These are phyloP conservation scores for Phalacrocorax carbo DNA, from an alignment of 2,113 vertebrate species.

Conservation along the genomic window DNA sequence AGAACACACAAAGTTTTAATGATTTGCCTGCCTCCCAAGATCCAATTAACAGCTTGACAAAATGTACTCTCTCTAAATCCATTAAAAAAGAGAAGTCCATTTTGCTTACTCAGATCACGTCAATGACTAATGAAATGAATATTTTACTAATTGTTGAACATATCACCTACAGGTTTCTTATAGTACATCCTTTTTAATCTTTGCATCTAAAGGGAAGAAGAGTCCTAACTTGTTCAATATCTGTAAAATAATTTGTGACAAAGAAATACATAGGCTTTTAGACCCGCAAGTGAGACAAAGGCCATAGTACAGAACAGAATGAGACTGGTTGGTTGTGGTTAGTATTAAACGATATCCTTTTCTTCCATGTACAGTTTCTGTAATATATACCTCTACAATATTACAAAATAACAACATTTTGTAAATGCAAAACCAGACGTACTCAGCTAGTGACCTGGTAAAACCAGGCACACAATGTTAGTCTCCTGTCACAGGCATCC, in stretches of 20 bases:
- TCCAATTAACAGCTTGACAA: slow-evolving; percentile 10
- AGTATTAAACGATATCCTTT: not conserved
- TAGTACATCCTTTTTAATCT: not conserved
- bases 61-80: not conserved
- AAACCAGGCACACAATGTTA: not conserved
- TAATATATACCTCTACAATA: not conserved
- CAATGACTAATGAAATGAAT: not conserved
- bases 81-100: not conserved
- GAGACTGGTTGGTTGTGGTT: not conserved
- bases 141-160: not conserved
- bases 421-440: not conserved
- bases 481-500: not conserved
- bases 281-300: not conserved
- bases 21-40: not conserved
- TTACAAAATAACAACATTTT: not conserved
- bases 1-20: not conserved
- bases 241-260: not conserved
- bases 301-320: not conserved
- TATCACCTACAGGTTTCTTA: not conserved
- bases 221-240: not conserved
- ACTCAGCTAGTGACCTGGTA: not conserved
- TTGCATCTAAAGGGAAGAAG: not conserved
- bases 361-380: fast-evolving
- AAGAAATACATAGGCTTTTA: not conserved
- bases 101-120: not conserved